Evolutionary conservation across 2,888 invertebrate species (phyloP).

Genomic region (Bombylius discolor): DNA sequence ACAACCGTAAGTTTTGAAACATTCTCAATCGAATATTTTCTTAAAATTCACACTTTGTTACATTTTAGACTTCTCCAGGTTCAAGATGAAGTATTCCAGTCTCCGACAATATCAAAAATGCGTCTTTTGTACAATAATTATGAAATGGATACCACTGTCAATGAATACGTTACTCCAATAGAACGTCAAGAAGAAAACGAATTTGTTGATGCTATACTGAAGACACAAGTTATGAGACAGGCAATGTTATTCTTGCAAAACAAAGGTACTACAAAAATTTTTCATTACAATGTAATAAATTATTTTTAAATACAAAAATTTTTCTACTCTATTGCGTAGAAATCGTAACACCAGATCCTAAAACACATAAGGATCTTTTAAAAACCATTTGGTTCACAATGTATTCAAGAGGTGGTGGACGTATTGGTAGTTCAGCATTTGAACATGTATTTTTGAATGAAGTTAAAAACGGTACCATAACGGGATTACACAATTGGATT

Average conservation of each 20-base stretch:
- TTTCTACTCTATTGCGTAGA: constrained; percentile 30
- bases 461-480: constrained; percentile 61
- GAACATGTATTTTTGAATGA: constrained; percentile 89
- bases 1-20: constrained; percentile 47
- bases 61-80: constrained; percentile 51
- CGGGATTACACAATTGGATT: constrained; percentile 85
- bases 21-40: background rate
- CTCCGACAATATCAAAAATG: constrained; percentile 59
- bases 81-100: constrained; percentile 42
- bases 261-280: constrained; percentile 36
- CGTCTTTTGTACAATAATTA: constrained; percentile 73
- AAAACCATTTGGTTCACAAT: constrained; percentile 67
- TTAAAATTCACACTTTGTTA: constrained; percentile 15
- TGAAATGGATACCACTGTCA: constrained; percentile 54
- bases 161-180: constrained; percentile 61
- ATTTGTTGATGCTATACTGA: constrained; percentile 63
- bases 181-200: constrained; percentile 66
- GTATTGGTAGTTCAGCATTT: constrained; percentile 78
- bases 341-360: constrained; percentile 48
- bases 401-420: constrained; percentile 66
- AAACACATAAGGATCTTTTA: constrained; percentile 57
- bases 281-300: too few relatives aligned
- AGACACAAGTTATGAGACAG: constrained; percentile 61
- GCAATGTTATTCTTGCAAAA: constrained; percentile 42
- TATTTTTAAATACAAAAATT: background rate